Evolutionary conservation across 2,888 invertebrate genomes (phyloP), one percentile per base, ranked within the genome.

Genomic region (Coecobrya sp.): DNA sequence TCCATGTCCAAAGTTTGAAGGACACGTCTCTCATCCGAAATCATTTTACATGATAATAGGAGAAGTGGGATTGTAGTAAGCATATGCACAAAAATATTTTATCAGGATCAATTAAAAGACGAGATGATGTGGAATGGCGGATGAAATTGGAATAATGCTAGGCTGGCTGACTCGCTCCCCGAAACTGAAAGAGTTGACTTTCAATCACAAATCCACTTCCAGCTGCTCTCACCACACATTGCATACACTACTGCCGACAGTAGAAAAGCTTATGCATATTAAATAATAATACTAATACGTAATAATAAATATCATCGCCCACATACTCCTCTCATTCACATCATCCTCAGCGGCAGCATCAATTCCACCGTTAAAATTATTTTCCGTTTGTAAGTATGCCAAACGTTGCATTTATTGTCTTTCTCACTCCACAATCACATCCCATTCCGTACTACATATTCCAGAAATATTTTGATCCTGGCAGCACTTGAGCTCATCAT

Each of bases 81-180:
- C 19, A 5, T 59, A 30, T 68, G 4, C 52, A 79, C 13, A 52
- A 49, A 52, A 36, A 59, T 65, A 30, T 68, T 49, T 81, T 27
- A 81, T 55, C 81, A 42, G 27, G n/a, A 62, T 59, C 82, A 82
- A 82, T 82, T 82, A 82, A 82, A 82, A 82, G 81, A 82, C 36
- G 55, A 55, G 36, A 59, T 82, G 82, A 82, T 62, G 25, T 36
- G 52, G 79, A 49, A 27, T 79, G 7, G 11, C 45, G 45, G 22
- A 76, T 52, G 49, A n/a, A 79, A 49, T 79, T 55, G 79, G 52
- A 79, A 49, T 52, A 27, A 5, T 79, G 25, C 11, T 19, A 19
- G n/a, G n/a, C 49, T 76, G 45, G 11, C 45, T 79, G 55, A 27
- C 27, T 19, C 22, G 2, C 36, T 36, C n/a, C n/a, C n/a, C n/a